Conservation (phyloP, 1,140 invertebrate species). For the Ganaspis sp. region DNA sequence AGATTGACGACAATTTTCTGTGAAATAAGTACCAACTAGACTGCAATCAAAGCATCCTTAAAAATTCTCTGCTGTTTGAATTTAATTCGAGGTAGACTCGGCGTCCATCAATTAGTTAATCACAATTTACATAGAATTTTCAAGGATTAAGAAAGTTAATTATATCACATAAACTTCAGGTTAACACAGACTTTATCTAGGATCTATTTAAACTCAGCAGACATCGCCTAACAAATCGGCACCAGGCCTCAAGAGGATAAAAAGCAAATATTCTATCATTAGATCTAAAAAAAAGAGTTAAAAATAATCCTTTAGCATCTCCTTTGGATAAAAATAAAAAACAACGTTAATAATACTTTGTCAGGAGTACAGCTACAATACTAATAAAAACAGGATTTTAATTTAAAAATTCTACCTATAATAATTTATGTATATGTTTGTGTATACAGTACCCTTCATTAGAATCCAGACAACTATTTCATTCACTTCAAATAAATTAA, state of each 20-base stretch:
- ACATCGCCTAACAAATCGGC: not conserved
- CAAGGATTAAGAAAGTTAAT: not conserved
- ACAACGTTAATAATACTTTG: conserved; percentile 10
- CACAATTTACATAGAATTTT: conserved; percentile 3
- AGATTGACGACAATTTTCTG: not conserved
- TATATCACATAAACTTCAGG: not conserved
- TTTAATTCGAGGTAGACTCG: not conserved
- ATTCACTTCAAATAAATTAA: no score
- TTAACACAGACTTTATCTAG: not conserved
- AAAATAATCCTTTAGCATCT: not conserved
- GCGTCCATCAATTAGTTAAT: not conserved
- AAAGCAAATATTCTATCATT: not conserved
- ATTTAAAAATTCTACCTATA: conserved; percentile 1
- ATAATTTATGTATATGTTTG: not conserved
- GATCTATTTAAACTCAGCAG: not conserved
- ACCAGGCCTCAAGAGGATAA: not conserved
- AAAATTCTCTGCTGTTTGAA: not conserved
- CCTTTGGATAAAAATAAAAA: not conserved
- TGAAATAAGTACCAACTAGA: not conserved
- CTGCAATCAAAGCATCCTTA: not conserved
- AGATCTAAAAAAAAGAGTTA: not conserved
- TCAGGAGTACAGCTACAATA: conserved; percentile 8
- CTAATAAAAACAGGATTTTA: conserved; percentile 9
- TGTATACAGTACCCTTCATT: not conserved
- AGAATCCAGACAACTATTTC: no score